Evolutionary conservation across 1,140 invertebrate genomes (phyloP).

Genomic region (Chrysomallon squamiferum): DNA sequence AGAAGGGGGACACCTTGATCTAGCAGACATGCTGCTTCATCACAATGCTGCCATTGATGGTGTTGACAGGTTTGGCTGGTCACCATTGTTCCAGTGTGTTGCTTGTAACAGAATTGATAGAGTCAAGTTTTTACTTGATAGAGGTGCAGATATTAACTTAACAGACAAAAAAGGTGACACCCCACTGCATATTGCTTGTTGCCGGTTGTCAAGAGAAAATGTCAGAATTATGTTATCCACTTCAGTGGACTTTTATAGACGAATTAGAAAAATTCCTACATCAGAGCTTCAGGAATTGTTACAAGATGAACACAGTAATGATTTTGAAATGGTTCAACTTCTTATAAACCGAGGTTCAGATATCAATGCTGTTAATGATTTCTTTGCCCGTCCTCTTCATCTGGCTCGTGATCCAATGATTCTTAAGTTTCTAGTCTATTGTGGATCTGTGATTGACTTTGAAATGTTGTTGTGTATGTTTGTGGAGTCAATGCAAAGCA

Average conservation of each 20-base stretch:
- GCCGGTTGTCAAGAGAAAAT: conserved; percentile 12
- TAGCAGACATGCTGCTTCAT: conserved; percentile 21
- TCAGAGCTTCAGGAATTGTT: conserved; percentile 14
- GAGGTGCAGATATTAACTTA: conserved; percentile 15
- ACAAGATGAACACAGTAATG: neutral
- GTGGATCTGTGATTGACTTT: conserved; percentile 5
- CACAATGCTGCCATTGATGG: conserved; percentile 16
- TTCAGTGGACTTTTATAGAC: conserved; percentile 22
- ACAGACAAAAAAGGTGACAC: conserved; percentile 14
- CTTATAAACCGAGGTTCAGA: conserved; percentile 26
- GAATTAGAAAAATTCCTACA: conserved; percentile 19
- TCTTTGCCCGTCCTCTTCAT: conserved; percentile 2
- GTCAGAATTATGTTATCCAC: conserved; percentile 12
- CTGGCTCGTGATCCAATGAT: conserved; percentile 2
- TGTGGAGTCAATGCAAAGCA: neutral
- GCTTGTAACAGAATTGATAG: conserved; percentile 18
- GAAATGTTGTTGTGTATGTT: neutral
- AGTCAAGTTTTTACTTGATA: conserved; percentile 15
- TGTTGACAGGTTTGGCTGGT: conserved; percentile 30
- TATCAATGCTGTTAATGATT: conserved; percentile 1
- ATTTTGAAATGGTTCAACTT: conserved; percentile 12
- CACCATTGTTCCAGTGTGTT: conserved; percentile 24
- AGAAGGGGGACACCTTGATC: conserved; percentile 14
- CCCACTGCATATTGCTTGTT: conserved; percentile 17
- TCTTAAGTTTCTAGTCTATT: conserved; percentile 9